Evolutionary conservation across 2,888 invertebrate genomes (phyloP), one percentile per base, ranked within the genome.

Genomic region (Macroteleia sp.): DNA sequence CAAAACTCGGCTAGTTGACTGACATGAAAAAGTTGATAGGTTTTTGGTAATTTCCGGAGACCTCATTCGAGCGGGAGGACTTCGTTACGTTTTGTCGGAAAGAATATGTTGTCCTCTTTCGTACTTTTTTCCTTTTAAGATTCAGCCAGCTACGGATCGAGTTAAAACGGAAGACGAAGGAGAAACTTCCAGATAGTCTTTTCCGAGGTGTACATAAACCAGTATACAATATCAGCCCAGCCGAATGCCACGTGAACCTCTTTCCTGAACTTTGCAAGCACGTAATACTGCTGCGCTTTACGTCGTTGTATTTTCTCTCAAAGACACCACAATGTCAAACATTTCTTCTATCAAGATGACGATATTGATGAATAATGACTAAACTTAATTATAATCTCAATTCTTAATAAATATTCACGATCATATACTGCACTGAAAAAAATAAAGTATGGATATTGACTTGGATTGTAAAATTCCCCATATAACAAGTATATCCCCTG

Each of bases 21-120:
- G 56, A 66, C 77, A 77, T 81, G 32, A 81, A 85, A 85, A 83
- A 71, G 83, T 80, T 79, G 83, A 85, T 86, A 78, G 82, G 77
- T 80, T 84, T 71, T 76, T 70, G 44, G 77, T 75, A 81, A 83
- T 82, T 82, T 82, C 83, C 79, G 73, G 76, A 66, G 46, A 82
- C 80, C 71, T 81, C 78, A 75, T 78, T 74, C 64, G 50, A 71
- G 22, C 50, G 46, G 56, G 44, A 77, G 66, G 74, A 78, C 54
- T 66, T 70, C 46, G 66, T 66, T 74, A 74, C 57, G 61, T 71
- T 59, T 39, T 56, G 46, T 50, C 39, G 32, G 39, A 36, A 36
- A 69, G 36, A 75, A 62, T 74, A 46, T 46, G 44, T 75, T 54
- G 67, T 69, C 20, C 52, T 52, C n/a, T 44, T 25, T 69, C 4